Base-by-base conservation (phyloP, 1,140 invertebrate genomes). In the Heliothis virescens region DNA sequence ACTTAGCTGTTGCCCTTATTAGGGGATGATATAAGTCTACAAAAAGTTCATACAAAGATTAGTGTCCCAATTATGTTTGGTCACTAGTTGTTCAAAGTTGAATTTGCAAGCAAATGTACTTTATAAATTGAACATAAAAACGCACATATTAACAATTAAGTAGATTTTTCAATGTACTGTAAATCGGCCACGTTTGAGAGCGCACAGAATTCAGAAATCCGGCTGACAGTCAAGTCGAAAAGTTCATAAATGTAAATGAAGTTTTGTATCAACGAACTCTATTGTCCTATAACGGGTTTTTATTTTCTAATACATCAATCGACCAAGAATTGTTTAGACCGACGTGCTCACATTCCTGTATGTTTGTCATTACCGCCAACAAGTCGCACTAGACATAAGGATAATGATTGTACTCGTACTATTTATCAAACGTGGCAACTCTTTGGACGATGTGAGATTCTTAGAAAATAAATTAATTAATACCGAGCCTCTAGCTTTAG, bases 71-170 rank as follows among this genome's bases (percentile, higher is more conserved):
- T 72, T 79, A 79, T 84, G 84, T 84, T 82, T 85, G 87, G 86
- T 87, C 83, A 86, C 79, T 86, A 86, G 85, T 84, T 89, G 83
- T 88, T 88, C 34, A 85, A 85, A 81, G 72, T 78, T 74, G 75
- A 47, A 82, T 72, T 75, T 79, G 79, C 78, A 83, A 83, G 79
- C 82, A 86, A 86, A 88, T 87, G 87, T 91, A 89, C 88, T 90
- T 91, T 90, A 89, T 86, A 87, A 88, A 87, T 76, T 74, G 69
- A 82, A 79, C 53, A 82, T 59, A 67, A 60, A 87, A 89, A 89
- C 91, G 91, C 91, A 92, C 91, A 92, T 85, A 82, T 83, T 87
- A 84, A 85, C 80, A 81, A 76, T 74, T 87, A 84, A 86, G 82
- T 87, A 85, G 82, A 76, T 84, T 86, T 87, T 86, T 85, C 71